phyloP scores from a whole-genome alignment of 2,113 vertebrate genomes.

The Acanthochromis polyacanthus region DNA sequence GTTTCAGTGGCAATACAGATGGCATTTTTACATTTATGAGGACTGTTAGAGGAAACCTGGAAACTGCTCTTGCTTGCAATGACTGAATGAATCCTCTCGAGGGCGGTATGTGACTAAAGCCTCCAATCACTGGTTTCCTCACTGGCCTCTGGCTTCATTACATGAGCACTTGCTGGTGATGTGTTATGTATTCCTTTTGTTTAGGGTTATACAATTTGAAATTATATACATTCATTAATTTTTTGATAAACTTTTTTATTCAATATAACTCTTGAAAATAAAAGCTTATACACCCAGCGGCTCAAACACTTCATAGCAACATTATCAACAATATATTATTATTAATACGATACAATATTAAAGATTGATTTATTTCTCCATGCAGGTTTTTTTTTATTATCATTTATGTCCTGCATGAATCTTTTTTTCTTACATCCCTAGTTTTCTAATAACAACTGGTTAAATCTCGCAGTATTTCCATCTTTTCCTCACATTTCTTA shows the following conservation, averaged over 20 bases:
- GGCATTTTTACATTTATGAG: too few relatives aligned
- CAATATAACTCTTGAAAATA: not conserved
- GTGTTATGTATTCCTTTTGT: not conserved
- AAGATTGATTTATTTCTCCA: not conserved
- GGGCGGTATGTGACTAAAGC: conserved; percentile 29
- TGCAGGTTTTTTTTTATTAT: too few relatives aligned
- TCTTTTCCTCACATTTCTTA: not conserved
- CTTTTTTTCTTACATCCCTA: too few relatives aligned
- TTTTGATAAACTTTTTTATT: not conserved
- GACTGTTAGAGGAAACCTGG: not conserved
- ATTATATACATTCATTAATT: not conserved
- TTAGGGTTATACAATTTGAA: not conserved
- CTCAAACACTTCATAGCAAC: not conserved
- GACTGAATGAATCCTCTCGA: conserved; percentile 35
- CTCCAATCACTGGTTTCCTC: not conserved
- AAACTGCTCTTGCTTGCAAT: not conserved
- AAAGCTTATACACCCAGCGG: not conserved
- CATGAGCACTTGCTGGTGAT: not conserved
- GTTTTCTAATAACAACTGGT: not conserved
- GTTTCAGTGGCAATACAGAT: too few relatives aligned
- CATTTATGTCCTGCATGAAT: too few relatives aligned
- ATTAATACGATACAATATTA: not conserved
- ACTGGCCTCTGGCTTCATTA: not conserved
- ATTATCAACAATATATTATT: not conserved
- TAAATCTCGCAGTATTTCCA: not conserved